phyloP scores from a whole-genome alignment of 2,113 vertebrate genomes.

The Nycticorax nycticorax region DNA sequence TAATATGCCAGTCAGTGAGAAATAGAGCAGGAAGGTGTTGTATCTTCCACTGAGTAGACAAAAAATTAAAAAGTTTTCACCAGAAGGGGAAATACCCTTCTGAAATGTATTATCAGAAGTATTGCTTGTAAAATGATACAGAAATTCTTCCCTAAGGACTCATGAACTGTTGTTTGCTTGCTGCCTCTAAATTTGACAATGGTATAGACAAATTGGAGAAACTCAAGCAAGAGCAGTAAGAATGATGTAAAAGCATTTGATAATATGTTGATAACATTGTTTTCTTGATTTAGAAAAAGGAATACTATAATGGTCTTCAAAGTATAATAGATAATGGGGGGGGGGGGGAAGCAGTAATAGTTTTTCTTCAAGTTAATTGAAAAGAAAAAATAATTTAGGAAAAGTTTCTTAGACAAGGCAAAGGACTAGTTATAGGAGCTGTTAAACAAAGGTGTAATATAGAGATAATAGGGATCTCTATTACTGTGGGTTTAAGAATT shows the following conservation, averaged over 20 bases:
- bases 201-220: background rate
- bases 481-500: background rate
- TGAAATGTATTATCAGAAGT: background rate
- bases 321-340: background rate
- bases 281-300: background rate
- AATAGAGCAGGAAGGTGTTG: background rate
- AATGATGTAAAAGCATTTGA: background rate
- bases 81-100: background rate
- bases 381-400: background rate
- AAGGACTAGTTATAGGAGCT: background rate
- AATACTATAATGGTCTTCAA: background rate
- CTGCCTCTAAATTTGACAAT: background rate
- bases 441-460: background rate
- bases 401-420: background rate
- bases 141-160: background rate
- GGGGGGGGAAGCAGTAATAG: rapidly evolving
- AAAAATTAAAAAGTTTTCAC: background rate
- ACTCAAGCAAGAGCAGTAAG: background rate
- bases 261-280: background rate
- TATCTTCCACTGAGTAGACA: background rate
- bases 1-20: background rate
- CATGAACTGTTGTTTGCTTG: background rate
- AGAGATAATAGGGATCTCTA: background rate
- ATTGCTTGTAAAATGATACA: background rate
- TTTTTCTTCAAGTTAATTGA: background rate